Percentiles rank a stretch among this genome's conserved stretches.
phyloP scores from a whole-genome alignment of 2,113 vertebrate species.

The Hyperopisus bebe region DNA sequence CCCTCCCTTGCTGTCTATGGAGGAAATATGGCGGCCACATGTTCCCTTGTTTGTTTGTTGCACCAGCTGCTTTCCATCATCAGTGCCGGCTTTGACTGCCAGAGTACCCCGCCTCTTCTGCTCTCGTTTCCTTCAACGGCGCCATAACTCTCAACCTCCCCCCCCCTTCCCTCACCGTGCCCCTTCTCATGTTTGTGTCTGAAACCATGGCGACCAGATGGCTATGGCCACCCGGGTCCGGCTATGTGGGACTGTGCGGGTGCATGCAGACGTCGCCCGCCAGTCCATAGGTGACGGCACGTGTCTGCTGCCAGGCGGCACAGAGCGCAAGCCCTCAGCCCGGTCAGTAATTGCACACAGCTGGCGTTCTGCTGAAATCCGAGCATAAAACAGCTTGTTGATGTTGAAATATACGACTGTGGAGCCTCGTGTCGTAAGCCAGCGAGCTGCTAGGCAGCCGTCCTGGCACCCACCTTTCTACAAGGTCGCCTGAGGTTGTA shows the following conservation, averaged over 20 bases:
- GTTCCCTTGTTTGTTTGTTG: conserved; percentile 44
- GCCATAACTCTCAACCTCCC: background rate
- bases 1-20: conserved; percentile 9
- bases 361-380: conserved; percentile 3
- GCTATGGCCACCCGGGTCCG: background rate
- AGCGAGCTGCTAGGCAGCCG: background rate
- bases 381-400: background rate
- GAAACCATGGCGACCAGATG: background rate
- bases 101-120: conserved; percentile 22
- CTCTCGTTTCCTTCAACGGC: background rate
- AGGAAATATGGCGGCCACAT: conserved; percentile 49
- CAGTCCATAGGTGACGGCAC: background rate
- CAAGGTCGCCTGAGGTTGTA: background rate
- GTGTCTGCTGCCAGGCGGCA: background rate
- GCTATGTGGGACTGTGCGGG: background rate
- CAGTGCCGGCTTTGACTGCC: conserved; percentile 36
- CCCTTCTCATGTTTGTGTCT: background rate
- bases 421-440: background rate
- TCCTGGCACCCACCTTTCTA: background rate
- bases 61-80: conserved; percentile 49
- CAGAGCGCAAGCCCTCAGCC: background rate
- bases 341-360: background rate
- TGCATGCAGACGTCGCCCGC: background rate
- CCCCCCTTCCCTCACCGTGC: background rate
- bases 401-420: background rate